These are phyloP conservation scores for Hybognathus amarus DNA, from an alignment of 2,797 vertebrate species.

Conservation along the genomic window DNA sequence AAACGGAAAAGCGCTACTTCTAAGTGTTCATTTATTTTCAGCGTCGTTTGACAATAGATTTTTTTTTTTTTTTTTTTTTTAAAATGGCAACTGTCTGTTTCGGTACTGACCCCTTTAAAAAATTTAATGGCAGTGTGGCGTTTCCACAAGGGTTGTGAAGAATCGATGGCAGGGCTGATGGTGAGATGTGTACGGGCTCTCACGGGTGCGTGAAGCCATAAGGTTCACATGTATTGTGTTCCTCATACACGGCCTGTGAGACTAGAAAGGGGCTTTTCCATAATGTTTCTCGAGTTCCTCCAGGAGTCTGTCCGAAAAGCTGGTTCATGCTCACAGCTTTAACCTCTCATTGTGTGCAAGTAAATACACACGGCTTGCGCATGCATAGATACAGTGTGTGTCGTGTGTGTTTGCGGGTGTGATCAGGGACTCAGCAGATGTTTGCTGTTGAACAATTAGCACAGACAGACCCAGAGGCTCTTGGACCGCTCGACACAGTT, in stretches of 20 bases:
- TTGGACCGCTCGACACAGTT: conserved; percentile 30
- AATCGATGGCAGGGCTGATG: background rate
- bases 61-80: too few relatives aligned
- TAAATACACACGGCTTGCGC: background rate
- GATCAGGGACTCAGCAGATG: conserved; percentile 52
- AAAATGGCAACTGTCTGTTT: background rate
- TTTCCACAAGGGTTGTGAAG: background rate
- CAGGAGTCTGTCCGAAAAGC: background rate
- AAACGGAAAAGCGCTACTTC: background rate
- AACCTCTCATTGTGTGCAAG: conserved; percentile 6
- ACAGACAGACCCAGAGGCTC: conserved; percentile 38
- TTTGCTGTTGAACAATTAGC: conserved; percentile 57
- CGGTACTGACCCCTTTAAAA: background rate
- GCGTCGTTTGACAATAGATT: background rate
- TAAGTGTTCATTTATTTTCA: background rate
- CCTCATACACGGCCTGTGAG: background rate
- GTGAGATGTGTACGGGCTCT: background rate
- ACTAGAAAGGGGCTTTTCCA: background rate
- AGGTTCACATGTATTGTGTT: conserved; percentile 14
- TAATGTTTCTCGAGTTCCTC: background rate
- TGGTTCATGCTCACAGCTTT: background rate
- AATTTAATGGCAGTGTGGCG: background rate
- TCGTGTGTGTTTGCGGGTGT: conserved; percentile 34
- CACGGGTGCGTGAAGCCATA: background rate
- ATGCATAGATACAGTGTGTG: background rate